Conservation (phyloP, 2,797 vertebrate species). For the Poecilia gillii region DNA sequence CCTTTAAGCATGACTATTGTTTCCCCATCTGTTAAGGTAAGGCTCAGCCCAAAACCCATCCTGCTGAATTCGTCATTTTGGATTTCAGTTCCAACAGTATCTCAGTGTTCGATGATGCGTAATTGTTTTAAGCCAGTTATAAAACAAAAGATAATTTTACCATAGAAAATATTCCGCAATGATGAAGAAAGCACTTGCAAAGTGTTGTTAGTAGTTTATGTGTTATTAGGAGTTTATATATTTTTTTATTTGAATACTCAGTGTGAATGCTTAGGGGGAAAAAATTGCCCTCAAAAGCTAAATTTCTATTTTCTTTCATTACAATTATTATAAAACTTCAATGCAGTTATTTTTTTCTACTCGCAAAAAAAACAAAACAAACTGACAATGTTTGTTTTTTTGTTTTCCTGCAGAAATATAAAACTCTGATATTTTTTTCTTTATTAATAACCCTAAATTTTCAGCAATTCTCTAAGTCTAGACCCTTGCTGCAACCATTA, state of each 20-base stretch:
- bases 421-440: neutral
- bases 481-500: neutral
- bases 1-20: slow-evolving; percentile 73
- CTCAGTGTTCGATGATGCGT: neutral
- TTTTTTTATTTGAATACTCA: slow-evolving; percentile 6
- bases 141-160: neutral
- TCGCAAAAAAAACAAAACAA: neutral
- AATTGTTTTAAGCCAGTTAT: neutral
- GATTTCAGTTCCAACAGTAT: neutral
- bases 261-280: neutral
- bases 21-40: slow-evolving; percentile 75
- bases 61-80: slow-evolving; percentile 41
- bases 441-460: neutral
- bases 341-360: neutral
- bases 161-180: neutral
- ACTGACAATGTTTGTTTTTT: neutral
- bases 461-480: neutral
- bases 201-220: slow-evolving; percentile 1
- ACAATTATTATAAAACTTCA: neutral
- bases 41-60: slow-evolving; percentile 54
- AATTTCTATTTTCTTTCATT: neutral
- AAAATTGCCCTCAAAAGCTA: neutral
- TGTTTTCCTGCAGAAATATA: neutral
- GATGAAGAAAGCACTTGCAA: neutral
- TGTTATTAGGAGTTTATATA: slow-evolving; percentile 6